Evolutionary conservation across 1,140 invertebrate species (phyloP), one percentile per base, ranked within the genome.

Genomic region (Drosophila chauvacae): DNA sequence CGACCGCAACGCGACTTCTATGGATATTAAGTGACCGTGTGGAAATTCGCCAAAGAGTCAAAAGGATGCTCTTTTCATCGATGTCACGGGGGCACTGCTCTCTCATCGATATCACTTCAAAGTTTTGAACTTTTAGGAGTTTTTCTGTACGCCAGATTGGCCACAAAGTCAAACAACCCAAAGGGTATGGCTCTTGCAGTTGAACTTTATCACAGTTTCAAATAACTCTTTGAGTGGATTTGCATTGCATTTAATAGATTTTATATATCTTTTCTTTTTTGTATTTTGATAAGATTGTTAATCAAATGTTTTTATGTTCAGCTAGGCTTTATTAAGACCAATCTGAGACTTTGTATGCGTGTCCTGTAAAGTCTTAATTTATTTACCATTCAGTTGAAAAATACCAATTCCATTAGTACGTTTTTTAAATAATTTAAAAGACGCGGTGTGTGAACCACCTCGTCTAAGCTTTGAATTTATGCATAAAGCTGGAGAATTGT

Each of bases 71-170:
- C 68, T 37, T 71, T 48, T 35, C 53, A 48, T 51, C 39, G 68
- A 18, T 71, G 53, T 72, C 66, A 45, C 28, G 37, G 26, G 30
- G 60, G 51, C 69, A 48, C n/a, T n/a, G 69, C 69, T 50, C 66
- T 71, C 58, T 51, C 66, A 72, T 72, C 66, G 55, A 60, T 72
- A 72, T 72, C 69, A 51, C 53, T 72, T 72, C 44, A 58, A 72
- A 72, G 44, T 72, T 72, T 50, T 16, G 14, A 68, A 70, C 66
- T 70, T 70, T 69, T 37, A n/a, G 28, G 20, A 58, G 65, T 42
- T 41, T 68, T 66, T 33, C 30, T 14, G 47, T 30, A 6, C 16
- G 30, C 28, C 28, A 65, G 18, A 51, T 66, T 26, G 62, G 62
- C 1, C 37, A 35, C 62, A 66, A 68, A 53, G 37, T 42, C 9